phyloP scores from a whole-genome alignment of 2,113 vertebrate species.

The Sminthopsis crassicaudata region DNA sequence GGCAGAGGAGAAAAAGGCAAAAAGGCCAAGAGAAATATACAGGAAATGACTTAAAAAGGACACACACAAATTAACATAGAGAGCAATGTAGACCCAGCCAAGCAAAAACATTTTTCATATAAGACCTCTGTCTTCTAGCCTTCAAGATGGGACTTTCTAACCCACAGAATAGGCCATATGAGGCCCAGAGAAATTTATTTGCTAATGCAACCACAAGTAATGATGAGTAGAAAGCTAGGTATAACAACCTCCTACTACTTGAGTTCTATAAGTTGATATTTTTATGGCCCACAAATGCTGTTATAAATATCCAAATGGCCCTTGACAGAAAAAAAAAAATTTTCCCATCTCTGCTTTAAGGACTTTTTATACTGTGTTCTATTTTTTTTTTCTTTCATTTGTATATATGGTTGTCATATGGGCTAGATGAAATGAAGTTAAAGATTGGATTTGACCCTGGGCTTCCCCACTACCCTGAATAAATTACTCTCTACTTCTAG shows the following conservation, averaged over 20 bases:
- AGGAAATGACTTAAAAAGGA: neutral
- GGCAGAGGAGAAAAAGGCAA: neutral
- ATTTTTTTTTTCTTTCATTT: neutral
- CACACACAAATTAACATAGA: neutral
- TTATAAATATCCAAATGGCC: no score
- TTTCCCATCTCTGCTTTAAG: no score
- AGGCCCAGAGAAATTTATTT: no score
- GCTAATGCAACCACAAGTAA: no score
- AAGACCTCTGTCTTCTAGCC: neutral
- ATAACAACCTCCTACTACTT: no score
- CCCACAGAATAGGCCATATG: no score
- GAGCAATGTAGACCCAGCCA: neutral
- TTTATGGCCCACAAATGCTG: no score
- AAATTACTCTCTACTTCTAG: neutral
- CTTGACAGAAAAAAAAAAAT: no score
- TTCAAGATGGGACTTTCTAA: neutral
- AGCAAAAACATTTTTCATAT: neutral
- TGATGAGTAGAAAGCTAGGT: no score
- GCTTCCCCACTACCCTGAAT: neutral
- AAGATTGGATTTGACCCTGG: neutral
- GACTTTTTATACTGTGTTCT: neutral
- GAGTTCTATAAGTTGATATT: no score
- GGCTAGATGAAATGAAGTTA: slow-evolving; percentile 11
- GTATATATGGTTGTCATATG: neutral
- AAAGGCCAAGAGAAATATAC: neutral